Evolutionary conservation across 64 coral and sea anemone species (phyloP).

Genomic region (Pocillopora damicornis): DNA sequence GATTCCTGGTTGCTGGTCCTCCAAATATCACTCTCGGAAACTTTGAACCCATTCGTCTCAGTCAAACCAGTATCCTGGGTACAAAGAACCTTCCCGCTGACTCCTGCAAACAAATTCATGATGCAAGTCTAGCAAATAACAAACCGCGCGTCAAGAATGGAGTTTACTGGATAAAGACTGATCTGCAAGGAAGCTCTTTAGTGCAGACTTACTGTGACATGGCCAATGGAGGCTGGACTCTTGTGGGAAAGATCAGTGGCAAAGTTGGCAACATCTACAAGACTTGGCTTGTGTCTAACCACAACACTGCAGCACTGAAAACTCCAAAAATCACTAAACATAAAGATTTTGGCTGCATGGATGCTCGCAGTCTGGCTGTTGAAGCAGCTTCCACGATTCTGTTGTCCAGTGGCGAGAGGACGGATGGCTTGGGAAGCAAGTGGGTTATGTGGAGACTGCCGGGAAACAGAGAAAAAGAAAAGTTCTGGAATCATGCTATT

Average conservation of each 20-base stretch:
- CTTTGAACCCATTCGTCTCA: not conserved
- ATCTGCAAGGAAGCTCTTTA: not conserved
- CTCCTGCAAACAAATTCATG: conserved; percentile 82
- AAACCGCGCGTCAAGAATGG: conserved; percentile 54
- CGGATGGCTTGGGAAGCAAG: conserved; percentile 48
- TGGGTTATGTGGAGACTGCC: conserved; percentile 67
- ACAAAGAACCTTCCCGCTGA: conserved; percentile 58
- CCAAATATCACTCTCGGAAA: conserved; percentile 37
- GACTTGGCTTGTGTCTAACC: conserved; percentile 61
- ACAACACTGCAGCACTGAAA: conserved; percentile 43
- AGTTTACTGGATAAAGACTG: conserved; percentile 75
- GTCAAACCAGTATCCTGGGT: conserved; percentile 26
- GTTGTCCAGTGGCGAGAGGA: conserved; percentile 62
- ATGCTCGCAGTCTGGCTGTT: conserved; percentile 57
- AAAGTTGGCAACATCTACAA: conserved; percentile 57
- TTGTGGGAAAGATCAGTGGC: conserved; percentile 79
- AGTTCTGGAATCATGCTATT: conserved; percentile 54
- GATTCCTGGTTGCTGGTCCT: conserved; percentile 1
- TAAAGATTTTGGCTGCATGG: conserved; percentile 31
- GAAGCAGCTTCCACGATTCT: conserved; percentile 50
- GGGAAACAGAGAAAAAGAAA: conserved; percentile 39
- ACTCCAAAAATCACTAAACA: conserved; percentile 37
- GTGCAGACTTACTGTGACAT: conserved; percentile 74
- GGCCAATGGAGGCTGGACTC: conserved; percentile 78
- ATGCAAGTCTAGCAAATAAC: conserved; percentile 34